Percentiles rank a stretch among this genome's conserved stretches.
These are phyloP conservation scores for Pteronura brasiliensis DNA, from an alignment of 2,113 vertebrate species.

Conservation along the genomic window DNA sequence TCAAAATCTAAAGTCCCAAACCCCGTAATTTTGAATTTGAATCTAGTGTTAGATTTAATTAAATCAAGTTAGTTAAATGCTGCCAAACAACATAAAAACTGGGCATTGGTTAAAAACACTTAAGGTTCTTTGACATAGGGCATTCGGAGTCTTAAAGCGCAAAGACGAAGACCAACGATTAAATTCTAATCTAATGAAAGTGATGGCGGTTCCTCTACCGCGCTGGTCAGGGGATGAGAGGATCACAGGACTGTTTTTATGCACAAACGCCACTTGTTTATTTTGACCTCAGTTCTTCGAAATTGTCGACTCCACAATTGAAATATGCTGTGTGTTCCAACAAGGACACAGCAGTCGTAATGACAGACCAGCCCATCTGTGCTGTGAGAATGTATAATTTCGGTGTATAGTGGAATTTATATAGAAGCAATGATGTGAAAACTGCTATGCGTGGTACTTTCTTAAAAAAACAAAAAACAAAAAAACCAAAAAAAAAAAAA, in stretches of 20 bases:
- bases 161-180: neutral
- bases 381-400: slow-evolving; percentile 75
- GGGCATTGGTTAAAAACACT: neutral
- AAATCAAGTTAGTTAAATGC: no score
- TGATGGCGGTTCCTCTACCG: accelerated
- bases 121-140: neutral
- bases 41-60: no score
- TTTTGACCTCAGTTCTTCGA: slow-evolving; percentile 81
- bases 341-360: slow-evolving; percentile 77
- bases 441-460: slow-evolving; percentile 16
- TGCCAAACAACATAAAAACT: neutral
- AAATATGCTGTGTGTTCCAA: slow-evolving; percentile 82
- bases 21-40: neutral
- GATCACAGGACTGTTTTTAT: slow-evolving; percentile 55
- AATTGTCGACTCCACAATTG: slow-evolving; percentile 78
- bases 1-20: neutral
- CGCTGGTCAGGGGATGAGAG: slow-evolving; percentile 22
- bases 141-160: neutral
- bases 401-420: slow-evolving; percentile 70
- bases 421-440: slow-evolving; percentile 17
- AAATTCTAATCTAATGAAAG: neutral
- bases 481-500: no score
- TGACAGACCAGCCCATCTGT: slow-evolving; percentile 83
- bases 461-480: neutral
- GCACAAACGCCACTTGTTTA: slow-evolving; percentile 77